Base-by-base conservation (phyloP, 2,888 invertebrate genomes). In the Cosmorhoe ocellata region DNA sequence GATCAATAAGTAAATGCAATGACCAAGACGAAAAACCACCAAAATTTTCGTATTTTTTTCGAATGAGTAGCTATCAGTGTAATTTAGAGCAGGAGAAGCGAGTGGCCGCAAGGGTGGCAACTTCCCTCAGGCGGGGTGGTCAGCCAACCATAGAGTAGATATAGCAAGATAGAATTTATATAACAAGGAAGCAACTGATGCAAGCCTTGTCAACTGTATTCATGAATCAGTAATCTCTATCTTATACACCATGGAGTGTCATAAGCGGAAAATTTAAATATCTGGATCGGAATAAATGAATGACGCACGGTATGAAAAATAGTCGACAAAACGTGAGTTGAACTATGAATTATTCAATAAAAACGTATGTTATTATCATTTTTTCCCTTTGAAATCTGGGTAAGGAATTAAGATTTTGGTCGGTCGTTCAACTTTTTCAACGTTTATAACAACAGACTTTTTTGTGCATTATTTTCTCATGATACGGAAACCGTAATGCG, bases 341-440 rank as follows among this genome's bases (percentile, higher is more conserved):
- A 71, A 71, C 69, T 69, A 76, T 84, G 78, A 79, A 84, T 87
- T 62, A 87, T 87, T 78, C 78, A 85, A 55, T 63, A 59, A 69
- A 75, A 64, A 65, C 52, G 55, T 51, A 78, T 77, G 63, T 58
- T 59, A 58, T 79, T 83, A 80, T 74, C 65, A 72, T 81, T 84
- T 79, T 44, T 79, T 67, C 5, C 53, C 63, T 74, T 77, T 69
- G 63, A 80, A 74, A 85, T 80, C 78, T 84, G 76, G 83, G 81
- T 79, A 74, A 70, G 65, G 78, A 74, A 76, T 81, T 81, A 79
- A 84, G 78, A 87, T 79, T 76, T 80, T 81, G 80, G 84, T 63
- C 81, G 88, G 86, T 79, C 89, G 57, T 84, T 89, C 78, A 85
- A 78, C 89, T 69, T 52, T 26, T 37, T 61, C 64, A 66, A 56